These are phyloP conservation scores for Drosophila pegasa DNA, from an alignment of 2,888 invertebrate species.

Conservation along the genomic window DNA sequence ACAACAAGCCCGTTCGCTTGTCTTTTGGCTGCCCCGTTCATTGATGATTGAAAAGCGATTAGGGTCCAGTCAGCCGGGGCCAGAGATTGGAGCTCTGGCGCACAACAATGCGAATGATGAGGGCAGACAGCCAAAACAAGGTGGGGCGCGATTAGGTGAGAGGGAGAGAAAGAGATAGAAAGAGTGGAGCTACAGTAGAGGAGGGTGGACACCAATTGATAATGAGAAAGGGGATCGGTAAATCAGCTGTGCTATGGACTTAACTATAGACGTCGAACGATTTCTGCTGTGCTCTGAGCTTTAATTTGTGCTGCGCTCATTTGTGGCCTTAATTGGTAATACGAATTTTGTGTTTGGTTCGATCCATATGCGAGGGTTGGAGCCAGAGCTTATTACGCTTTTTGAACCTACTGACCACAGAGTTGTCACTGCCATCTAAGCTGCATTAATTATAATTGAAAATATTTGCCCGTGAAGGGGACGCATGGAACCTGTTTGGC, in stretches of 20 bases:
- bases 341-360: constrained; percentile 12
- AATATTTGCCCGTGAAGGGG: constrained; percentile 12
- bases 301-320: constrained; percentile 47
- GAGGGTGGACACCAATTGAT: constrained; percentile 52
- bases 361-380: neutral
- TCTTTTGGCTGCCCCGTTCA: constrained; percentile 70
- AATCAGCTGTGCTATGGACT: constrained; percentile 62
- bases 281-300: constrained; percentile 38
- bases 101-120: constrained; percentile 74
- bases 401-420: constrained; percentile 49
- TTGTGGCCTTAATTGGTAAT: constrained; percentile 57
- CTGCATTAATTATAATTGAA: constrained; percentile 64
- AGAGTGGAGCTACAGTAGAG: neutral
- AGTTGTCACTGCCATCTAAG: constrained; percentile 59
- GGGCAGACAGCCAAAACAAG: constrained; percentile 62
- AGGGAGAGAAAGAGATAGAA: neutral
- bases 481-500: constrained; percentile 1
- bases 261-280: constrained; percentile 22
- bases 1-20: constrained; percentile 19
- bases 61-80: constrained; percentile 68
- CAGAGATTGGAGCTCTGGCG: constrained; percentile 72
- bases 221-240: constrained; percentile 43
- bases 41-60: constrained; percentile 79
- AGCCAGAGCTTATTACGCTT: constrained; percentile 48
- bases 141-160: neutral